Conservation (phyloP, 2,113 vertebrate species). For the Aegotheles bennettii region DNA sequence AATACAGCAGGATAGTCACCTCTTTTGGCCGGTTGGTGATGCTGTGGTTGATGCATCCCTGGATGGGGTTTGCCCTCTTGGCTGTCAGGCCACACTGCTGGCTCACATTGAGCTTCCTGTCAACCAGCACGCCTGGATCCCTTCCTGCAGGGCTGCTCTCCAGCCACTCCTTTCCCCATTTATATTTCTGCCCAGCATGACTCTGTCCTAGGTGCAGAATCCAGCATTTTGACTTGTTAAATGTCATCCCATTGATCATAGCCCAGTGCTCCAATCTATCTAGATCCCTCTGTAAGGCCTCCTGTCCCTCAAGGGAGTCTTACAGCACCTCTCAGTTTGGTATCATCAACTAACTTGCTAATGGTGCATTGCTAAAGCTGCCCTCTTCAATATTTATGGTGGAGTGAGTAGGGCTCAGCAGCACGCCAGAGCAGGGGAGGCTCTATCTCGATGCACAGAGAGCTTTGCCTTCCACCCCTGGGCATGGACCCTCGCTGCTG, state of each 20-base stretch:
- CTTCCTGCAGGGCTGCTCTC: no score
- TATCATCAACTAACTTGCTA: no score
- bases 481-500: not conserved
- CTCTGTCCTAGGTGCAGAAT: no score
- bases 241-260: no score
- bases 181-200: no score
- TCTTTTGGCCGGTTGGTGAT: not conserved
- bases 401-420: not conserved
- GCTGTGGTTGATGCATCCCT: not conserved
- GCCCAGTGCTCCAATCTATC: no score
- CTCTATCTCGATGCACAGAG: accelerated
- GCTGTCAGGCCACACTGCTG: not conserved
- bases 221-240: no score
- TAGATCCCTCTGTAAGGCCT: not conserved
- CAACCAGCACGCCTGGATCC: no score
- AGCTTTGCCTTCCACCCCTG: not conserved
- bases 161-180: no score
- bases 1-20: not conserved
- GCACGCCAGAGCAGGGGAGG: not conserved
- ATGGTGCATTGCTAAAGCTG: not conserved
- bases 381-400: not conserved
- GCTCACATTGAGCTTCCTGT: not conserved
- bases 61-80: not conserved
- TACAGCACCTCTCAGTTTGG: no score
- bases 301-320: no score